Percentiles rank a stretch among this genome's conserved stretches.
Conservation (phyloP, 2,888 invertebrate genomes). For the Ennomos quercinarius region DNA sequence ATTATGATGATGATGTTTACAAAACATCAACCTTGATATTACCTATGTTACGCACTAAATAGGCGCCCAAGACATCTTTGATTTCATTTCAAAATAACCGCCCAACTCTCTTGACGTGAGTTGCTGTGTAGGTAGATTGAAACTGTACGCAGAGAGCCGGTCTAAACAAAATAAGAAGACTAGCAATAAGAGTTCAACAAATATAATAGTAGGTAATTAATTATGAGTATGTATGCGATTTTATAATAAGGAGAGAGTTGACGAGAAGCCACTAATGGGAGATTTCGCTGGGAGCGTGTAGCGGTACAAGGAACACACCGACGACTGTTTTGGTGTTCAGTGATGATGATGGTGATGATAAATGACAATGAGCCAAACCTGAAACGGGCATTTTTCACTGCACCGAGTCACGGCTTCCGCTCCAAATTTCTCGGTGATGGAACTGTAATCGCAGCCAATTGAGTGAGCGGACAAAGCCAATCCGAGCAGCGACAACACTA, state of each 20-base stretch:
- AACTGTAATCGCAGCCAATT: constrained; percentile 84
- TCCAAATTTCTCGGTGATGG: constrained; percentile 84
- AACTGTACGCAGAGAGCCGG: neutral
- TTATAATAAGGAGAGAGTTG: too few relatives aligned
- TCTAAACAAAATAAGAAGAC: too few relatives aligned
- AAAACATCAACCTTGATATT: too few relatives aligned
- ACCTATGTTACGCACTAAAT: neutral
- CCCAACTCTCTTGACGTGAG: neutral
- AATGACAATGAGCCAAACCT: constrained; percentile 62
- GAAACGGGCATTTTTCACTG: constrained; percentile 83
- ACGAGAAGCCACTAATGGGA: too few relatives aligned
- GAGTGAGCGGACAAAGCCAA: constrained; percentile 84
- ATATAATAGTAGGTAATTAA: too few relatives aligned
- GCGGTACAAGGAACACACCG: too few relatives aligned
- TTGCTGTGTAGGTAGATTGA: constrained; percentile 2
- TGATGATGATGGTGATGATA: neutral
- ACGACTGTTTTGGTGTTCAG: too few relatives aligned
- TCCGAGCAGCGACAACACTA: constrained; percentile 82
- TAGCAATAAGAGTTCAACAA: too few relatives aligned
- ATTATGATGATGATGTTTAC: too few relatives aligned
- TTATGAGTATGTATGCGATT: too few relatives aligned
- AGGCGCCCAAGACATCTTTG: neutral
- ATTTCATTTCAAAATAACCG: constrained; percentile 22
- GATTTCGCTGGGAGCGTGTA: too few relatives aligned
- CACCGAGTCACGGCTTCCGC: constrained; percentile 81